Conservation (phyloP, 2,797 vertebrate species). For the Babyrousa celebensis region DNA sequence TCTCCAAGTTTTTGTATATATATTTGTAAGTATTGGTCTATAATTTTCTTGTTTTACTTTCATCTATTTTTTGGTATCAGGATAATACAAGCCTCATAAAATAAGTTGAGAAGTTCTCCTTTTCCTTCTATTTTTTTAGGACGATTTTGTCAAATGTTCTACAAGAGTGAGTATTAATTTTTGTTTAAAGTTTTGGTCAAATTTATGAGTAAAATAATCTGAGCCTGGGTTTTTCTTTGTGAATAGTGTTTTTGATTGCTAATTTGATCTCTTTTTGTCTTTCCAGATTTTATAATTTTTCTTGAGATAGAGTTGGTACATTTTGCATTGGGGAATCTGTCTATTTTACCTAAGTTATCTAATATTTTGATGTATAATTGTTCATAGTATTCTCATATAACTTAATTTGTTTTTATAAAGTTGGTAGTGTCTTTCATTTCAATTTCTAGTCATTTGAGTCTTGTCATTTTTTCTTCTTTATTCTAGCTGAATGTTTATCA, state of each 20-base stretch:
- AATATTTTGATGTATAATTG: neutral
- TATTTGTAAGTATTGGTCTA: neutral
- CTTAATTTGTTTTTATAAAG: neutral
- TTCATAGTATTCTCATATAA: neutral
- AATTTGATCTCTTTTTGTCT: neutral
- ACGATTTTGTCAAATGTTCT: neutral
- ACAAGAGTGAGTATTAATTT: neutral
- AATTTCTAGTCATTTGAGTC: neutral
- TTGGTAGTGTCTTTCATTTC: neutral
- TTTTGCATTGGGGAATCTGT: neutral
- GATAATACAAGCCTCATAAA: neutral
- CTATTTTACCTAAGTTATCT: neutral
- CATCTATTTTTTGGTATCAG: neutral
- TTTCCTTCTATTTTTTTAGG: neutral
- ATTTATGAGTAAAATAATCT: neutral
- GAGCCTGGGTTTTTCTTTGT: neutral
- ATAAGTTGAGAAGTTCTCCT: neutral
- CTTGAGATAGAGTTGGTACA: neutral
- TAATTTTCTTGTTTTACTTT: neutral
- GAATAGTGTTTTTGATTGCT: neutral
- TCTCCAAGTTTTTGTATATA: neutral
- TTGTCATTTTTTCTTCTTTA: no score
- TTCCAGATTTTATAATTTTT: neutral
- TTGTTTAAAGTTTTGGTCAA: neutral
- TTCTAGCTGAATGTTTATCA: no score